These are phyloP conservation scores for Mantis religiosa DNA, from an alignment of 2,888 invertebrate genomes.

Conservation along the genomic window DNA sequence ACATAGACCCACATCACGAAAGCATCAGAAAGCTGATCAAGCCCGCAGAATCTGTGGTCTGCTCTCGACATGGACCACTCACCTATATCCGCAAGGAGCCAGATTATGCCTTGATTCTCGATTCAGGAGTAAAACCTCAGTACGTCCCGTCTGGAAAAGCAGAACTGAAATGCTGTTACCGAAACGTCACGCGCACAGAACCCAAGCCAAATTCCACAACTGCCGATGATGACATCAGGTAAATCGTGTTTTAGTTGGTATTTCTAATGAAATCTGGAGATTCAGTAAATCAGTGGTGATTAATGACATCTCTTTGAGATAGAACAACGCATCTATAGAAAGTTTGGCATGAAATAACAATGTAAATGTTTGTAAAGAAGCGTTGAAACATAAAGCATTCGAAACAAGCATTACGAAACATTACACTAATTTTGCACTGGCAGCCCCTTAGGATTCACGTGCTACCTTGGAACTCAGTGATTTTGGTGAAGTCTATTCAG, in stretches of 20 bases:
- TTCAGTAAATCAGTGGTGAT: no score
- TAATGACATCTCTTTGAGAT: no score
- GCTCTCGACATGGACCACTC: constrained; percentile 43
- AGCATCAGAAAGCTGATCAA: constrained; percentile 54
- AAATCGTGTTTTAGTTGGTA: background rate
- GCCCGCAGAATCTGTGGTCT: constrained; percentile 51
- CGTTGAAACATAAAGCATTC: no score
- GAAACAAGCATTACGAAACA: no score
- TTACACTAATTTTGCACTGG: no score
- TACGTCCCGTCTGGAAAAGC: constrained; percentile 32
- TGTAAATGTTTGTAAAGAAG: no score
- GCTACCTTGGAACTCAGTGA: no score
- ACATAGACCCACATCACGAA: constrained; percentile 49
- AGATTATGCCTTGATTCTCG: constrained; percentile 32
- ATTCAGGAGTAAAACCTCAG: constrained; percentile 37
- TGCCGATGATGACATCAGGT: background rate
- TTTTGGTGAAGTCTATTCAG: no score
- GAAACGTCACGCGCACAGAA: constrained; percentile 38
- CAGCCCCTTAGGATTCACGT: no score
- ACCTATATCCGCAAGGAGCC: constrained; percentile 35
- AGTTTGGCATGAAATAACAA: no score
- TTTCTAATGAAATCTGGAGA: no score
- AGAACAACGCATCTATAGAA: no score
- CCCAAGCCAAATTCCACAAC: background rate
- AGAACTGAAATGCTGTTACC: constrained; percentile 40